phyloP scores from a whole-genome alignment of 1,140 invertebrate species.

The Microplitis demolitor region DNA sequence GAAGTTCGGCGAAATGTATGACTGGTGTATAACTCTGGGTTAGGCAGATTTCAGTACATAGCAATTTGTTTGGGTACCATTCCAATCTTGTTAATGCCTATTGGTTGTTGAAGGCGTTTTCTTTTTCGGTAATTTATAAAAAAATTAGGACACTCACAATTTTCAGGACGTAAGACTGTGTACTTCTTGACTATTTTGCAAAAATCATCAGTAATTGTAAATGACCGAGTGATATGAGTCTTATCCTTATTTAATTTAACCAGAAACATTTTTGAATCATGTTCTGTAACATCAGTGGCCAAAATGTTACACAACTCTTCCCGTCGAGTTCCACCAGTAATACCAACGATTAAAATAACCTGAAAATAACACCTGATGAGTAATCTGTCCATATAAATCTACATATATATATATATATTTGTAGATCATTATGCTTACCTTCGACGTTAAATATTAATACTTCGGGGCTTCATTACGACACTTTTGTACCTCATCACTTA shows the following conservation, averaged over 20 bases:
- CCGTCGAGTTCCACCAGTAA: too few relatives aligned
- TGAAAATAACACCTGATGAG: too few relatives aligned
- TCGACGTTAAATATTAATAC: too few relatives aligned
- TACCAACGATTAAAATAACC: too few relatives aligned
- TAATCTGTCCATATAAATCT: too few relatives aligned
- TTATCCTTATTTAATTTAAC: neutral
- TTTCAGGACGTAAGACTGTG: neutral
- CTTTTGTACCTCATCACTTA: too few relatives aligned
- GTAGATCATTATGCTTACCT: too few relatives aligned
- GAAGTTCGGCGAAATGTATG: conserved; percentile 17
- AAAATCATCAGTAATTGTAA: neutral
- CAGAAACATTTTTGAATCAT: too few relatives aligned
- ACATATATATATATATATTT: too few relatives aligned
- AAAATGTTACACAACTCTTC: too few relatives aligned
- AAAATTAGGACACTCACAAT: neutral
- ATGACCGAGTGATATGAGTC: neutral
- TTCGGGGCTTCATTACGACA: too few relatives aligned
- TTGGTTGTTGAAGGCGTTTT: conserved; percentile 11
- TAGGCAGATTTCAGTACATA: neutral
- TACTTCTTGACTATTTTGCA: conserved; percentile 9
- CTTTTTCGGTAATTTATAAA: conserved; percentile 19
- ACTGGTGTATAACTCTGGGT: conserved; percentile 10
- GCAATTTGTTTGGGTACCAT: conserved; percentile 12
- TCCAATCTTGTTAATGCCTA: conserved; percentile 13
- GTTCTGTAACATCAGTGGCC: too few relatives aligned